Evolutionary conservation across 2,888 invertebrate species (phyloP), one percentile per base, ranked within the genome.

Genomic region (Adineta ricciae): DNA sequence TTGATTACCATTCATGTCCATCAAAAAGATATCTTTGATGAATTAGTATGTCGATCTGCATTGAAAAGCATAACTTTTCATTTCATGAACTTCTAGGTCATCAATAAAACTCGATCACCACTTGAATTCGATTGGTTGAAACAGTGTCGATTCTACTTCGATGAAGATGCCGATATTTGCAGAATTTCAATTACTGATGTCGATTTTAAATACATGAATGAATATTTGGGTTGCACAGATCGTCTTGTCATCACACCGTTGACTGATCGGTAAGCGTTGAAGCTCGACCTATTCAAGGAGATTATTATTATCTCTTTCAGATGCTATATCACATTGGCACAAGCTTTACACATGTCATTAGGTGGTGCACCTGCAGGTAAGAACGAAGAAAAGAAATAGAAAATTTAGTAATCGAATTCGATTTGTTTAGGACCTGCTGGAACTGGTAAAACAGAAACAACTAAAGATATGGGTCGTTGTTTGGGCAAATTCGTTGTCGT

Each of bases 361-460:
- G 97, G 97, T 32, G 96, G 96, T 0, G 94, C 95, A 19, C 54
- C 54, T n/a, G 83, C 83, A 36, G 50, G 50, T 83, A 64, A 5
- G 32, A 32, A 14, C 5, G 3, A 36, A 14, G 50, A 82, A n/a
- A 24, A 38, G 5, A 8, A 78, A 32, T 38, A 78, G 4, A 38
- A n/a, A 19, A 41, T 41, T 97, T 94, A 97, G 97, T 46, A 46
- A 11, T 46, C 5, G 46, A 46, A 46, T 8, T 27, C 96, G 96
- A 0, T 94, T 95, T 19, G 97, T 0, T 96, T 96, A 88, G 97
- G 97, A 0, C 97, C 97, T 2, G 97, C 97, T 0, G 97, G 97
- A n/a, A 97, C 97, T 0, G 97, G 97, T 11, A 97, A 97, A 92
- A 97, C 97, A 0, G 97, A 97, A 91, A 96, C 97, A 0, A 95